Evolutionary conservation across 2,888 invertebrate species (phyloP), one percentile per base, ranked within the genome.

Genomic region (Agonum fuliginosum): DNA sequence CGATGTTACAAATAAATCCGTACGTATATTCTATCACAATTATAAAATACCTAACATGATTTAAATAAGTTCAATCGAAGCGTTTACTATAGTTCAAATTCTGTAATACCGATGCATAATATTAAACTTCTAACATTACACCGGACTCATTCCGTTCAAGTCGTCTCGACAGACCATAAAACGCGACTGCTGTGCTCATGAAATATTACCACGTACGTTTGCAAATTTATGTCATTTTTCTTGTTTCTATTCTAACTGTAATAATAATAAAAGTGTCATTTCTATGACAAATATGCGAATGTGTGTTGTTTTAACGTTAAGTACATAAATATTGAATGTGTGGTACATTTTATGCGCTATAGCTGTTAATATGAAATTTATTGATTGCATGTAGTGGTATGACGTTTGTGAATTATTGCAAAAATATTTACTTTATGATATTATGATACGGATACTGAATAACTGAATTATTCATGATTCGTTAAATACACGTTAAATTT

Each of bases 221-320:
- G 54, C 54, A 54, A 54, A 54, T 54, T 54, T 54, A 51, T 51
- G 54, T 54, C 69, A 69, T 69, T 69, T 22, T 69, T 69, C 37
- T 41, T 12, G 14, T 20, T 69, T 41, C 41, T 43, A 24, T 22
- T 69, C 43, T 69, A 69, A 69, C 69, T 69, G 54, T 54, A 24
- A 54, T 54, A 54, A 69, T 69, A 69, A 69, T 69, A 37, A 69
- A 69, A 69, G 37, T 69, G 37, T 54, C 54, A 54, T 12, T 37
- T 54, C 54, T 24, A n/a, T 54, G 54, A 54, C 54, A 54, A 54
- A 54, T 54, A 54, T 12, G 54, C 54, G 54, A 54, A 10, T 24
- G n/a, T 22, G 54, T 12, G n/a, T 54, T 54, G 54, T 54, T 54
- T 54, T 24, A 22, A 20, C 54, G 24, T 27, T 22, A 24, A 54